Percentiles rank a stretch among this genome's conserved stretches.
These are phyloP conservation scores for Drosophila nigromelanica DNA, from an alignment of 1,140 invertebrate species.

Conservation along the genomic window DNA sequence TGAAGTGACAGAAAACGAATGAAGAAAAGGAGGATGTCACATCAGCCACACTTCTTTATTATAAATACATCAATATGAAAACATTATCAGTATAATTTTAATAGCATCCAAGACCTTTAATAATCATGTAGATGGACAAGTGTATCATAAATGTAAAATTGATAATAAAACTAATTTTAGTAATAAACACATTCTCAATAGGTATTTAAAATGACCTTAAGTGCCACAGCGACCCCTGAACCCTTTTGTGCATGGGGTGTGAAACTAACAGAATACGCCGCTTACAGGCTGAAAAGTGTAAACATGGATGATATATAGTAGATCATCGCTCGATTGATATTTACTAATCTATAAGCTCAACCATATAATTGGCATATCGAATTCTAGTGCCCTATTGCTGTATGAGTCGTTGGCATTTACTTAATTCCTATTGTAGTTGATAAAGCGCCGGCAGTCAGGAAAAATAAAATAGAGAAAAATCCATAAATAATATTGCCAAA, in stretches of 20 bases:
- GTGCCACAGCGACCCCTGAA: too few relatives aligned
- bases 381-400: too few relatives aligned
- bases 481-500: conserved; percentile 69
- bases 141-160: background rate
- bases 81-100: too few relatives aligned
- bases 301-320: background rate
- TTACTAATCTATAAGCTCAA: conserved; percentile 17
- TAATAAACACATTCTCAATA: background rate
- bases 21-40: too few relatives aligned
- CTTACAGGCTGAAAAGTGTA: background rate
- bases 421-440: conserved; percentile 43
- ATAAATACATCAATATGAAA: too few relatives aligned
- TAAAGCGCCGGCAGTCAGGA: conserved; percentile 43
- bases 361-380: conserved; percentile 63
- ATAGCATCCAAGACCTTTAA: too few relatives aligned
- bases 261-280: background rate
- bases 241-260: background rate
- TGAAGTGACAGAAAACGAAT: too few relatives aligned
- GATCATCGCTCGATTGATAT: conserved; percentile 18
- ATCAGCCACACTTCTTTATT: too few relatives aligned
- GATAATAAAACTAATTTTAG: conserved; percentile 1
- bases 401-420: conserved; percentile 25
- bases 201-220: background rate
- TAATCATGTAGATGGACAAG: background rate
- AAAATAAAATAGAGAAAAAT: conserved; percentile 25